A percentile compares a stretch with the other conserved stretches of the same genome.
phyloP scores from a whole-genome alignment of 92 coral and sea anemone species.

The Phenganax marumi region DNA sequence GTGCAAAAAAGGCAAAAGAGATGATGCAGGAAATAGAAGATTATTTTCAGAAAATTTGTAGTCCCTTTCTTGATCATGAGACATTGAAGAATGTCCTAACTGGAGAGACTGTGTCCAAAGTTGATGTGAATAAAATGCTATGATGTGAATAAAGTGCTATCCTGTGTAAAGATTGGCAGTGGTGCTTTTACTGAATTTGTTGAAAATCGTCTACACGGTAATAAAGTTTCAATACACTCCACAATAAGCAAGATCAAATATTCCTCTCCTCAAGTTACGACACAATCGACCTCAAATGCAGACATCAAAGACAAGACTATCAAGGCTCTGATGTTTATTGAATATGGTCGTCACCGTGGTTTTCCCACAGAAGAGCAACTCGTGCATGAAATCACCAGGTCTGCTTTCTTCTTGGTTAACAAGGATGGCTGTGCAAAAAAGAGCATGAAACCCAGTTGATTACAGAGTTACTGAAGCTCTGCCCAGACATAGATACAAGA shows the following conservation, averaged over 20 bases:
- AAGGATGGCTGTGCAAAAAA: conserved; percentile 24
- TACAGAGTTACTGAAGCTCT: conserved; percentile 28
- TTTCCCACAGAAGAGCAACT: conserved; percentile 17
- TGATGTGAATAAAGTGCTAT: neutral
- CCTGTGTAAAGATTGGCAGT: neutral
- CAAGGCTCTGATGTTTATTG: conserved; percentile 35
- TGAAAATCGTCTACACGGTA: conserved; percentile 1
- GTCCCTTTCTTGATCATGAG: conserved; percentile 6
- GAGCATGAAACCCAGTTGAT: conserved; percentile 8
- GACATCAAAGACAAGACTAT: conserved; percentile 34
- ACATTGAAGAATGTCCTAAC: conserved; percentile 21
- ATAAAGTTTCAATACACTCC: conserved; percentile 14
- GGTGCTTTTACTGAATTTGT: conserved; percentile 1
- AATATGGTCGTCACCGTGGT: conserved; percentile 23
- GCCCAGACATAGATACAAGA: conserved; percentile 20
- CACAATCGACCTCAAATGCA: conserved; percentile 10
- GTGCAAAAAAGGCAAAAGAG: too few species aligned
- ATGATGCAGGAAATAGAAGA: neutral
- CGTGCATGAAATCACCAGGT: conserved; percentile 11
- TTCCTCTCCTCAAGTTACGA: conserved; percentile 6
- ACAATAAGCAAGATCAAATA: conserved; percentile 9
- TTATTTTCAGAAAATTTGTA: neutral
- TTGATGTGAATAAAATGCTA: neutral
- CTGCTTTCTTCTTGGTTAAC: conserved; percentile 19
- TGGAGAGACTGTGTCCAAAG: conserved; percentile 16